Percentiles rank a stretch among this genome's conserved stretches.
Conservation (phyloP, 35 echinoderm and acorn worm genomes). For the Apostichopus parvimensis region DNA sequence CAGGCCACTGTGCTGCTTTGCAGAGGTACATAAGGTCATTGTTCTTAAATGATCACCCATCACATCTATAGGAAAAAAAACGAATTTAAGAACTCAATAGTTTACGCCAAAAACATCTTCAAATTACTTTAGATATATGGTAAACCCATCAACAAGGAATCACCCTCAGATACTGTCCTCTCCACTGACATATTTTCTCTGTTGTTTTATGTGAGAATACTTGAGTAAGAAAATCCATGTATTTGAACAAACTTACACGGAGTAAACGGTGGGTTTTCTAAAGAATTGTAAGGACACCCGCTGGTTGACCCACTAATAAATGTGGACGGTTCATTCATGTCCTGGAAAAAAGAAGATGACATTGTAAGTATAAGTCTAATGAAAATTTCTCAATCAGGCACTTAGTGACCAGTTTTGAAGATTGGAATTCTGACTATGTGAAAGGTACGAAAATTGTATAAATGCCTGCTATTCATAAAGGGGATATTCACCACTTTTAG, state of each 20-base stretch:
- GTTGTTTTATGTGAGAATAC: too few species aligned
- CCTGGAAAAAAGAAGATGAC: conserved; percentile 4
- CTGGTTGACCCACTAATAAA: conserved; percentile 46
- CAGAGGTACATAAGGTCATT: conserved; percentile 70
- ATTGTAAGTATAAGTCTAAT: not conserved
- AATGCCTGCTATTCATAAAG: too few species aligned
- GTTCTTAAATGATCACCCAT: conserved; percentile 16
- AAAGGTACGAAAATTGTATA: too few species aligned
- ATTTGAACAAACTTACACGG: not conserved
- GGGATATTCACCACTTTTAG: too few species aligned
- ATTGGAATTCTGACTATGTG: too few species aligned
- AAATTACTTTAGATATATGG: too few species aligned
- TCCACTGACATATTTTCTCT: too few species aligned
- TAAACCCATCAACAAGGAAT: too few species aligned
- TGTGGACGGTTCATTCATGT: conserved; percentile 70
- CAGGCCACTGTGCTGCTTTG: conserved; percentile 48
- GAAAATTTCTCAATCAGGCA: too few species aligned
- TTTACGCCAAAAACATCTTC: too few species aligned
- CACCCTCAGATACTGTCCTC: not conserved
- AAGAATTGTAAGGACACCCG: not conserved
- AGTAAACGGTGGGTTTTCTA: conserved; percentile 7
- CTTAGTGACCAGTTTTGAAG: too few species aligned
- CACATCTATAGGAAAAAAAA: not conserved
- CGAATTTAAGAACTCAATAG: not conserved
- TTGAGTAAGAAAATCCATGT: too few species aligned